Base-by-base conservation (phyloP, 2,888 invertebrate genomes). In the Ophion costatus region DNA sequence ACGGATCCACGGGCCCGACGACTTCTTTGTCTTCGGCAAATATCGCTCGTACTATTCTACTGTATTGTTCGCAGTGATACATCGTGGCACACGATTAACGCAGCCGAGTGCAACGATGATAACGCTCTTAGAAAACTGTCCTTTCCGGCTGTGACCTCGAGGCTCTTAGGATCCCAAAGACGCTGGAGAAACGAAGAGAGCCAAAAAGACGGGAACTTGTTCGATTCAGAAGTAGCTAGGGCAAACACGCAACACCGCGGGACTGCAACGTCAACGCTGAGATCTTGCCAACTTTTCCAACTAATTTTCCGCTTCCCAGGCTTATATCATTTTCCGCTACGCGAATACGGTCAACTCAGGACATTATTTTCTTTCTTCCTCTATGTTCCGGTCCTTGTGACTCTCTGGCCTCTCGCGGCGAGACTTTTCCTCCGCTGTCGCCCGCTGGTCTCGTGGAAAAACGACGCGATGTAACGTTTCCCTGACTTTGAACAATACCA, bases 291-390 rank as follows among this genome's bases (percentile, higher is more conserved):
- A 88, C 85, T 84, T 81, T 78, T 83, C 80, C 81, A 84, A 84
- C 87, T 89, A 89, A 89, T 89, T 89, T 89, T 89, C 88, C 87
- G 87, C 88, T 80, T 87, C 86, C 86, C 51, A 77, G 83, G 70
- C 69, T 86, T 86, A 82, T 83, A 82, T 79, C 70, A 84, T 84
- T 84, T 82, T 86, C 83, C 85, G 86, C 82, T 82, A 69, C 80
- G 45, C 87, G 82, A 85, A 83, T 86, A 85, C 76, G 71, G 77
- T 76, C 85, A 87, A 80, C 80, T 80, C 67, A 67, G 51, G 67
- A 77, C 77, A 84, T 86, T 80, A 84, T 86, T 84, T 84, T 83
- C 66, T 59, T 22, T 80, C 61, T 56, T 51, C 64, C 17, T 63
- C 14, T 61, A 20, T 69, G 29, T 29, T 45, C 45, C 33, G n/a